Evolutionary conservation across 2,113 vertebrate genomes (phyloP), one percentile per base, ranked within the genome.

Genomic region (Dipodomys stephensi): DNA sequence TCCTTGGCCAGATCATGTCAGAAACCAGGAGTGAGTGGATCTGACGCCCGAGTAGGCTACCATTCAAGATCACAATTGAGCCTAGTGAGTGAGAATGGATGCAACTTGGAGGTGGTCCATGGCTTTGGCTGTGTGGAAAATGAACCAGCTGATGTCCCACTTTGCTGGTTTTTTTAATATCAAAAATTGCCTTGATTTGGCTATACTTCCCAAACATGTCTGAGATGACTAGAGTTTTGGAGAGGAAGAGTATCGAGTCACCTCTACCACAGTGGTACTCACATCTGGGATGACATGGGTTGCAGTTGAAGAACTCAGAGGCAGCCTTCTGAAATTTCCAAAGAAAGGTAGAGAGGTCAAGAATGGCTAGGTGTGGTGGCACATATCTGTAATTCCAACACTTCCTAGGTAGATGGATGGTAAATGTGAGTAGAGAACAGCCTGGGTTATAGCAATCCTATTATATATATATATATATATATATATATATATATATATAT

Each of bases 1-100:
- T 92, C 30, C 5, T 62, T 77, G 85, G 91, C 92, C 49, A 53
- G 35, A 71, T 88, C 67, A 20, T 82, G 69, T 87, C 91, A 95
- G 65, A 89, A 95, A 57, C 68, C 73, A 10, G 25, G 0, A 60
- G 19, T 30, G 69, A 83, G 35, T 69, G 35, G 39, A 35, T 84
- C 39, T 85, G 80, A 73, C 46, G 46, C 39, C 19, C 68, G 1
- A 65, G 57, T 69, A 76, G 68, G 44, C 83, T 82, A 6, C 32
- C 46, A 78, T 74, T 88, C 2, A 5, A 89, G 76, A 88, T 76
- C 18, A 30, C 46, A 23, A 28, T 84, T 5, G 4, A 78, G 28
- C 22, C 53, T 7, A 27, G 44, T 44, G 64, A 60, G 12, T 10
- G 19, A 83, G 46, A 88, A 69, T 81, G 76, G n/a, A 80, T 68